phyloP scores from a whole-genome alignment of 2,888 invertebrate species.

The Heliconius sara region DNA sequence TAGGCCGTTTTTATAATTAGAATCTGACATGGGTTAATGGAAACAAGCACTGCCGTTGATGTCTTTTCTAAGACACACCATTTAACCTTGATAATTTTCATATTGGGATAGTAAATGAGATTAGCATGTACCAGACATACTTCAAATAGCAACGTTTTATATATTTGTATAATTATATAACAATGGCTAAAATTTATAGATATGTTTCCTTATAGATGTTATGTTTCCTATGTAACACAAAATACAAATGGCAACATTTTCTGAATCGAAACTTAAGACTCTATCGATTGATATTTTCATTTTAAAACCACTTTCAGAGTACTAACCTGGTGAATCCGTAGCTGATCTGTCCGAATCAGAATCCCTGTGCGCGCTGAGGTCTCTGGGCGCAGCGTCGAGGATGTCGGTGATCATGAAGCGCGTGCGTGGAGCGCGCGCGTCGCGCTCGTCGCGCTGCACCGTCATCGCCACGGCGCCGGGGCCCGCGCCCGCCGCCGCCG shows the following conservation, averaged over 20 bases:
- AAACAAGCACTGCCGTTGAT: slow-evolving; percentile 60
- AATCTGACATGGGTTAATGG: slow-evolving; percentile 27
- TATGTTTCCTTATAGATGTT: not conserved
- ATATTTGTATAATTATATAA: not conserved
- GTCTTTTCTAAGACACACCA: slow-evolving; percentile 67
- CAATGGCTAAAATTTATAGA: not conserved
- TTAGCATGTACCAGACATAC: not conserved
- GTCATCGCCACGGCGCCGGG: slow-evolving; percentile 84
- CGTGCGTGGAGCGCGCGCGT: slow-evolving; percentile 89
- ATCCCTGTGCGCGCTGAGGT: slow-evolving; percentile 84
- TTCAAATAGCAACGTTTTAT: not conserved
- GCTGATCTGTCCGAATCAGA: slow-evolving; percentile 84
- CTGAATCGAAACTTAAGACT: not conserved
- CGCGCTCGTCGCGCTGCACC: slow-evolving; percentile 87
- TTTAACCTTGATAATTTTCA: not conserved
- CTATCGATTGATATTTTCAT: not conserved
- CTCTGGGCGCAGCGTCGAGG: slow-evolving; percentile 84
- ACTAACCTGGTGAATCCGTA: slow-evolving; percentile 82
- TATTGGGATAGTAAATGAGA: not conserved
- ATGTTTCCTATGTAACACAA: not conserved
- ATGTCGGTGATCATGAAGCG: slow-evolving; percentile 96
- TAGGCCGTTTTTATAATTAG: slow-evolving; percentile 41
- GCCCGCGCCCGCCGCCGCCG: slow-evolving; percentile 63
- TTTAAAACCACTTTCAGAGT: slow-evolving; percentile 3
- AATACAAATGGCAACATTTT: not conserved